Evolutionary conservation across 2,888 invertebrate genomes (phyloP), one percentile per base, ranked within the genome.

Genomic region (Epsilonema sp.): DNA sequence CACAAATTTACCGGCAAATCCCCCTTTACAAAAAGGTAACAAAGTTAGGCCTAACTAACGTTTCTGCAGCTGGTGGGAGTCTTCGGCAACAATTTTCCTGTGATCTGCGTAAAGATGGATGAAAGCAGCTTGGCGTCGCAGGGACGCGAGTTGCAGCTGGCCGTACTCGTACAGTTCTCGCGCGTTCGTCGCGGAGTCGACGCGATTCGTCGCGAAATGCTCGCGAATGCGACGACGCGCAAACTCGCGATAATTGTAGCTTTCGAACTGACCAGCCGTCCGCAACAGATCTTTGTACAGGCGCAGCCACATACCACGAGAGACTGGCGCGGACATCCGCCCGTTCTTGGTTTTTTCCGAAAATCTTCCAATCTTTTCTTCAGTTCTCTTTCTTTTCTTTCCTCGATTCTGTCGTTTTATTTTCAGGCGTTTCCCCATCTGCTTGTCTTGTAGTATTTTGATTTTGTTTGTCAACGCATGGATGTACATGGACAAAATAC

Each of bases 181-280:
- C 20, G 43, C 49, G 48, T 58, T 55, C n/a, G 52, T 53, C 19
- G 55, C 58, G 2, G 42, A 20, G n/a, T n/a, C n/a, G n/a, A n/a
- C n/a, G 23, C 50, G 44, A 48, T 57, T 57, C 37, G 48, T 50
- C 38, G 49, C 58, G 46, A 62, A 63, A 47, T 63, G 56, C 40
- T 63, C 62, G 23, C 61, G 55, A 26, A 63, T 56, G 3, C 63
- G 56, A 5, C 63, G 58, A n/a, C 53, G 51, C 37, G 57, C 55
- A 51, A 63, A 63, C 16, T 52, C 45, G 5, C 61, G 57, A 48
- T 60, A 60, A 50, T 58, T 61, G 54, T 58, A 61, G 44, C 20
- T 40, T 5, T 21, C 21, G 19, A 46, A 46, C 5, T 40, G 5
- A n/a, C 19, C 4, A 16, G 31, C 46, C 26, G 24, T 4, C 11